Base-by-base conservation (phyloP, 2,797 vertebrate species). In the Muscicapa striata region DNA sequence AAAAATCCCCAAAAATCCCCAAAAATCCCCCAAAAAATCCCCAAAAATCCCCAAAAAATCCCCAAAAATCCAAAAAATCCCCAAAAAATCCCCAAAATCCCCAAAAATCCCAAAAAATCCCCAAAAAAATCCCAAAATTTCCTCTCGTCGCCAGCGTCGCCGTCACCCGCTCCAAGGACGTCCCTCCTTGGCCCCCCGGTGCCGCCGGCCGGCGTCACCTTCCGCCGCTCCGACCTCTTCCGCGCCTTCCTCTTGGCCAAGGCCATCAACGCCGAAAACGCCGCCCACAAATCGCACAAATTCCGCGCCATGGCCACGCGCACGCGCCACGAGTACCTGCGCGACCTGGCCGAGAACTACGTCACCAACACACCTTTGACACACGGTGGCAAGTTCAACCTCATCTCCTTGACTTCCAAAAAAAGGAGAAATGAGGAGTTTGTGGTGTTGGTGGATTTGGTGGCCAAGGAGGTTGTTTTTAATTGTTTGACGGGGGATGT, bases 261-360 rank as follows among this genome's bases (percentile, higher is more conserved):
- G 91, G 98, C 98, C 73, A 99, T 99, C 90, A 99, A 99, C 2
- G 99, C 98, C 0, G 99, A 99, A 97, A 99, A 98, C 0, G 98
- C 99, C 0, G 99, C 99, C 0, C 99, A 99, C 98, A 99, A 99
- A 88, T 99, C 99, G 0, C 98, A 98, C 91, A 99, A 99, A 74
- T 99, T 99, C 96, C 99, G 98, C 95, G 97, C 99, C 64, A 99
- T 99, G 99, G 99, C 99, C 12, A 99, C 99, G 0, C 97, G 99
- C 3, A 99, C 99, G 0, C 98, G 99, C 3, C 99, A 98, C 94
- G 99, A 99, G 41, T 99, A 99, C 95, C 97, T 99, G 38, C 98
- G 98, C 7, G 99, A 99, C 79, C 84, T 99, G 95, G 99, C 99
- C 0, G 98, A 99, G 57, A 99, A 99, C 96, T 99, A 98, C 32